These are phyloP conservation scores for Potamilus streckersoni DNA, from an alignment of 1,140 invertebrate species.

Conservation along the genomic window DNA sequence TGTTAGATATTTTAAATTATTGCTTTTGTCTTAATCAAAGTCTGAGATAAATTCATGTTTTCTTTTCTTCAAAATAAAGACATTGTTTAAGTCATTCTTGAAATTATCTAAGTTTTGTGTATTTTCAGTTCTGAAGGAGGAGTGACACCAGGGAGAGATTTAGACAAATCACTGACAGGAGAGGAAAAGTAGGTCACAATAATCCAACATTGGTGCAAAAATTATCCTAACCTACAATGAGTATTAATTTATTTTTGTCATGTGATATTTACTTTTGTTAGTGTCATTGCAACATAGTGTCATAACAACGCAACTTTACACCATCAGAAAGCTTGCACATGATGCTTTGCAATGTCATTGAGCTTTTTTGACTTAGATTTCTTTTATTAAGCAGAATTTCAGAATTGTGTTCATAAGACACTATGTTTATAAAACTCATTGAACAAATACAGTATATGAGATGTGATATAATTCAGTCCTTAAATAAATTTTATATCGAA, in stretches of 20 bases:
- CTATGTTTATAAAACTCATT: too few species aligned
- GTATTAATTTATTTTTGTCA: not conserved
- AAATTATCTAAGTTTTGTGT: constrained; percentile 9
- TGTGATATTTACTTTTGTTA: not conserved
- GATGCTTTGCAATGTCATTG: not conserved
- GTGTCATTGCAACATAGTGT: not conserved
- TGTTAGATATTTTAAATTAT: not conserved
- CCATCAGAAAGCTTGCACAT: not conserved
- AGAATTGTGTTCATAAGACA: not conserved
- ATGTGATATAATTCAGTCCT: too few species aligned
- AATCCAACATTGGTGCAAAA: not conserved
- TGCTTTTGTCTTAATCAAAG: not conserved
- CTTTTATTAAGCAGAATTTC: not conserved
- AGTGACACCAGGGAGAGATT: constrained; percentile 74
- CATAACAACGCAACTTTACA: not conserved
- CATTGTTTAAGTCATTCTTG: not conserved
- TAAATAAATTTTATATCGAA: too few species aligned
- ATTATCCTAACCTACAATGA: not conserved
- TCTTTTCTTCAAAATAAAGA: not conserved
- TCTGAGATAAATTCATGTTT: not conserved
- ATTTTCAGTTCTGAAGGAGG: constrained; percentile 70
- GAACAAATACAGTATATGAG: too few species aligned
- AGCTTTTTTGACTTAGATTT: too few species aligned
- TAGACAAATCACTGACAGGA: constrained; percentile 74
- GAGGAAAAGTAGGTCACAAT: constrained; percentile 72